Evolutionary conservation across 2,113 vertebrate genomes (phyloP), one percentile per base, ranked within the genome.

Genomic region (Plestiodon gilberti): DNA sequence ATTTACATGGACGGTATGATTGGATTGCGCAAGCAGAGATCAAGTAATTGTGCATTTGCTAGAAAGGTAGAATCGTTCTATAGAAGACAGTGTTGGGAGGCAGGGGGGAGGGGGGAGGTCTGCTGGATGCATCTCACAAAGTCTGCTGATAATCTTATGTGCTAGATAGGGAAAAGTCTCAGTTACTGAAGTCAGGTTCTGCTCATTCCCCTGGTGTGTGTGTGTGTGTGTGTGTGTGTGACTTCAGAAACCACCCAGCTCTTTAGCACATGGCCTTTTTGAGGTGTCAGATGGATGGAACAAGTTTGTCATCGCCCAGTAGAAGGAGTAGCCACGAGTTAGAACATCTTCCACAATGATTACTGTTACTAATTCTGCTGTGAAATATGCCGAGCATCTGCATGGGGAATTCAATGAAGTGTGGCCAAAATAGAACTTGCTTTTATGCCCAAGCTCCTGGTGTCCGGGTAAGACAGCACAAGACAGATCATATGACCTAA

Each of bases 401-500:
- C 95, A 93, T 11, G 88, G 94, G 94, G 93, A 96, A 95, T 95
- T 95, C 52, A 91, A 82, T 78, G 93, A 94, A 96, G 88, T 30
- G 94, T 94, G 95, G 96, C 95, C 95, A 95, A 94, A 95, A 96
- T 94, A 95, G 93, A 92, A 91, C 71, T 95, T 40, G 65, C 93
- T 95, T 87, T 96, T 93, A 75, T 95, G 95, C 93, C 91, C 88
- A 81, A 64, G 92, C 93, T 96, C 89, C 93, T 95, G 93, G 92
- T 94, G 94, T 92, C 93, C 23, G 73, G 94, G 95, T 94, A 94
- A 96, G 95, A 92, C 83, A 69, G 91, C 33, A 9, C 87, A 94
- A 96, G 96, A 94, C 89, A 88, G 97, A 97, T 97, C 96, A 84
- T 96, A 96, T 97, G 96, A 97, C 95, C 95, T 73, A 70, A 93